Evolutionary conservation across 23 tunicate species (phyloP).

Genomic region (Trididemnum nubilum): DNA sequence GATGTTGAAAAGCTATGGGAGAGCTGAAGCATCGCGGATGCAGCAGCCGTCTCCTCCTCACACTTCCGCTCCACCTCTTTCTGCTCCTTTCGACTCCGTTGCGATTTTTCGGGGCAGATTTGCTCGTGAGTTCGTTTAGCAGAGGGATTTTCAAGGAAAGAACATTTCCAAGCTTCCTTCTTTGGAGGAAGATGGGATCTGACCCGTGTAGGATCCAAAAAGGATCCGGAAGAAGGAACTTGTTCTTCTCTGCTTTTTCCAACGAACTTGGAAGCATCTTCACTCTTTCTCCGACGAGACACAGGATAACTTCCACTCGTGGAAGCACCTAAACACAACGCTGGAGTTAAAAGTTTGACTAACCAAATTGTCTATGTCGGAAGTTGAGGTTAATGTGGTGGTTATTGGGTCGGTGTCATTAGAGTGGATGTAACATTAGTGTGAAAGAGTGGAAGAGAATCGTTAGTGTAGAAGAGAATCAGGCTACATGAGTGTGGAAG

Average conservation of each 20-base stretch:
- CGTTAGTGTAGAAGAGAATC: too few relatives aligned
- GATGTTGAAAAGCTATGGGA: too few relatives aligned
- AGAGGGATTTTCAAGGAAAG: neutral
- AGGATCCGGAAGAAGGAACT: neutral
- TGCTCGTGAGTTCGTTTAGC: neutral
- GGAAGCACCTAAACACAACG: neutral
- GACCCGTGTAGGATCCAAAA: neutral
- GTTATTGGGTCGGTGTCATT: too few relatives aligned
- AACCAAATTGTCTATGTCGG: too few relatives aligned
- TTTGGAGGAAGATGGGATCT: neutral
- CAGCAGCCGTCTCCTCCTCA: conserved; percentile 1
- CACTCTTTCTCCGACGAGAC: neutral
- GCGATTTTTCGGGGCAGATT: neutral
- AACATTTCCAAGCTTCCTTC: neutral
- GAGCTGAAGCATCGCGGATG: conserved; percentile 20
- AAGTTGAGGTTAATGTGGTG: too few relatives aligned
- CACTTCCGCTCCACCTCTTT: neutral
- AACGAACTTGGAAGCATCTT: neutral
- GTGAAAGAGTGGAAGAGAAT: too few relatives aligned
- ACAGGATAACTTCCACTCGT: neutral
- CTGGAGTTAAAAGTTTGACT: too few relatives aligned
- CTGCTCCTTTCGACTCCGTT: neutral
- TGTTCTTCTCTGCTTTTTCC: neutral
- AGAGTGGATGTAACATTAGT: too few relatives aligned
- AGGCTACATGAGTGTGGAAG: too few relatives aligned